Conservation (phyloP, 1,140 invertebrate species). For the Orussus abietinus region DNA sequence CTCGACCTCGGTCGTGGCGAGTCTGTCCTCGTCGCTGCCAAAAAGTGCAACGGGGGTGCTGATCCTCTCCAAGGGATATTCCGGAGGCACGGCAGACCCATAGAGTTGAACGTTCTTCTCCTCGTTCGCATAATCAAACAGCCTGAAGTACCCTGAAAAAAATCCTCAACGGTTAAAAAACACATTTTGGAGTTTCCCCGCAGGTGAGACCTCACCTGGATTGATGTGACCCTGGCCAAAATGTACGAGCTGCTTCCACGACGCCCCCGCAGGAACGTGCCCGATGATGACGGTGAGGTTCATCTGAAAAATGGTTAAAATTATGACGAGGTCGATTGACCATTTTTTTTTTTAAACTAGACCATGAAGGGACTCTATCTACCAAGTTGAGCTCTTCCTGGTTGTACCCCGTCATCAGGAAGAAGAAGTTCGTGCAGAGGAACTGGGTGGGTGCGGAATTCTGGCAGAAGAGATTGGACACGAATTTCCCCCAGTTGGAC, state of each 20-base stretch:
- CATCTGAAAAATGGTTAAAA: slow-evolving; percentile 42
- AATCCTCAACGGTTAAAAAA: not conserved
- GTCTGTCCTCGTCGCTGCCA: slow-evolving; percentile 62
- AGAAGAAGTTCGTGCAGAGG: slow-evolving; percentile 60
- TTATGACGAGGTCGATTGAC: slow-evolving; percentile 5
- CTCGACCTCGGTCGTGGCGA: slow-evolving; percentile 52
- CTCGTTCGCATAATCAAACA: slow-evolving; percentile 43
- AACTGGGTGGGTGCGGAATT: slow-evolving; percentile 47
- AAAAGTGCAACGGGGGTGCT: slow-evolving; percentile 61
- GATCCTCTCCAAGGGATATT: slow-evolving; percentile 59
- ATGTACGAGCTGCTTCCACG: slow-evolving; percentile 71
- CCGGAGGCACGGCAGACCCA: slow-evolving; percentile 55
- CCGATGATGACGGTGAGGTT: slow-evolving; percentile 69
- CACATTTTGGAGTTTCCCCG: not conserved
- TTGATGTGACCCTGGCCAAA: slow-evolving; percentile 60
- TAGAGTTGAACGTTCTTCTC: slow-evolving; percentile 50
- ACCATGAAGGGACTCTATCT: slow-evolving; percentile 4
- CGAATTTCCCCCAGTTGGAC: slow-evolving; percentile 36
- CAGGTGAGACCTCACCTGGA: too few relatives aligned
- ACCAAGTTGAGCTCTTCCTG: slow-evolving; percentile 50
- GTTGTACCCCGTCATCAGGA: slow-evolving; percentile 58
- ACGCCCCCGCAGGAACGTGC: slow-evolving; percentile 75
- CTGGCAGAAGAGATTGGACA: slow-evolving; percentile 50
- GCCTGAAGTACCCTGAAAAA: slow-evolving; percentile 37
- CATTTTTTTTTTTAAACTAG: not conserved